phyloP scores from a whole-genome alignment of 2,797 vertebrate species.

The Astyanax mexicanus region DNA sequence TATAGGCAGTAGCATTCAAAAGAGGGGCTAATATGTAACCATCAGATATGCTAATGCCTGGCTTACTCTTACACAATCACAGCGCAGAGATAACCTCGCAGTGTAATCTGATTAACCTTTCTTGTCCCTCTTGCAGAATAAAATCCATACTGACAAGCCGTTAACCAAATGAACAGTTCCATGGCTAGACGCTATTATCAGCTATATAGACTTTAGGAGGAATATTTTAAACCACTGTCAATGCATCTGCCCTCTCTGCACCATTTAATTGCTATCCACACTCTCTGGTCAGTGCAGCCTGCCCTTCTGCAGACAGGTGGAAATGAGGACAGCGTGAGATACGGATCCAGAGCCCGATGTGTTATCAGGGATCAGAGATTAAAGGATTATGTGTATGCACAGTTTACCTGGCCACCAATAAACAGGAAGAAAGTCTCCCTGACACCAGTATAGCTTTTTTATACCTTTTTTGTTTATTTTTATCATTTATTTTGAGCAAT shows the following conservation, averaged over 20 bases:
- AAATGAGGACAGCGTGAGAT: neutral
- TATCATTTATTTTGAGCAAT: neutral
- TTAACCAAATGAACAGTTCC: conserved; percentile 15
- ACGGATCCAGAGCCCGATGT: neutral
- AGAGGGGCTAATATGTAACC: neutral
- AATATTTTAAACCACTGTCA: neutral
- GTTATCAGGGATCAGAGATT: conserved; percentile 9
- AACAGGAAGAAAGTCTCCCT: conserved; percentile 14
- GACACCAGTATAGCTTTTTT: neutral
- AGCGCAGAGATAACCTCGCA: neutral
- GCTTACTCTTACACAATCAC: neutral
- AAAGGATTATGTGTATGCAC: conserved; percentile 16
- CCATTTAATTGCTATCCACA: neutral
- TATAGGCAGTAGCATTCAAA: neutral
- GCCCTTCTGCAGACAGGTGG: neutral
- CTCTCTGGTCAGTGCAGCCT: neutral
- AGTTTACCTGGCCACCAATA: neutral
- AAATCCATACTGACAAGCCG: neutral
- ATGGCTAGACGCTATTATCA: neutral
- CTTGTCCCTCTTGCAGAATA: neutral
- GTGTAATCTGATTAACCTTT: conserved; percentile 9
- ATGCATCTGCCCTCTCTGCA: neutral
- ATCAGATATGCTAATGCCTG: neutral
- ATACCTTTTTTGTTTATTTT: neutral
- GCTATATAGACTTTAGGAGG: neutral